Evolutionary conservation across 2,113 vertebrate genomes (phyloP).

Genomic region (Apteryx mantelli): DNA sequence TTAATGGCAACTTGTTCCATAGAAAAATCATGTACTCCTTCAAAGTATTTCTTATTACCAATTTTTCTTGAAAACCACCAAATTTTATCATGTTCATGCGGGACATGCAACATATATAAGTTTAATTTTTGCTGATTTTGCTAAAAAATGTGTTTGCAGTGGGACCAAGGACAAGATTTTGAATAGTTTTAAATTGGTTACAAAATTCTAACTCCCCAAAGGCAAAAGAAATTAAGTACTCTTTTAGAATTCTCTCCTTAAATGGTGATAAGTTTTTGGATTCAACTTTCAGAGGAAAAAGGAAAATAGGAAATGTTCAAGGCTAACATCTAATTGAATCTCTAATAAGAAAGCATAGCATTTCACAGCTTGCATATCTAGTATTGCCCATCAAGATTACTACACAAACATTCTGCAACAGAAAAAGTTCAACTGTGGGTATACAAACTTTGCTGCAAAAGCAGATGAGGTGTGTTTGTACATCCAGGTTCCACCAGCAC

Average conservation of each 20-base stretch:
- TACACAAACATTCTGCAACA: background rate
- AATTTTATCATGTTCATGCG: background rate
- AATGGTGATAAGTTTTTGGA: background rate
- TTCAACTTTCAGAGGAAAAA: background rate
- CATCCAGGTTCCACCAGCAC: background rate
- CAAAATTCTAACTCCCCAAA: background rate
- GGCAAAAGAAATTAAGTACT: background rate
- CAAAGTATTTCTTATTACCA: background rate
- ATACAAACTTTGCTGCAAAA: background rate
- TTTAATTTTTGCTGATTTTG: background rate
- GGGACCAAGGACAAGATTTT: background rate
- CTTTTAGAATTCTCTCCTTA: background rate
- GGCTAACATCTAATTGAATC: background rate
- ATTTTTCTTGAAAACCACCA: background rate
- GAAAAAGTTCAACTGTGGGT: background rate
- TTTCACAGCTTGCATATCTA: background rate
- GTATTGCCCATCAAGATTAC: background rate
- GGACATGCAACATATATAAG: background rate
- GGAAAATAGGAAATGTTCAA: background rate
- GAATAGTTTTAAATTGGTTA: background rate
- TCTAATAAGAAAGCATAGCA: fast-evolving
- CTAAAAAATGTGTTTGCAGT: background rate
- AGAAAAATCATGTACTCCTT: background rate
- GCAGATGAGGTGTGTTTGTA: background rate
- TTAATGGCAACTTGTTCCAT: background rate